A percentile compares a stretch with the other conserved stretches of the same genome.
Conservation (phyloP, 1,140 invertebrate species). For the Heliothis subflexa region DNA sequence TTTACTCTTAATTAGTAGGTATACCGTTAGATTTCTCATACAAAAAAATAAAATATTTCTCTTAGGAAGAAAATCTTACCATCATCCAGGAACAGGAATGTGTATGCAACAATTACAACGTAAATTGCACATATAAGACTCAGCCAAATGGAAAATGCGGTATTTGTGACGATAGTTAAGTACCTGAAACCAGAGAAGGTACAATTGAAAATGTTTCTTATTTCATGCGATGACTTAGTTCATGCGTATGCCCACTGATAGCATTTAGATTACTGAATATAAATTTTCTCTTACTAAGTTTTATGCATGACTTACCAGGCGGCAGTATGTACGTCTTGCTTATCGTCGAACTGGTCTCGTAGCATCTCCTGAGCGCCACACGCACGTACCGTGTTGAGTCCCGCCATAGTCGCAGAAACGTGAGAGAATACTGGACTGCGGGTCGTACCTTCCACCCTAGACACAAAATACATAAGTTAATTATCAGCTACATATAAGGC, state of each 20-base stretch:
- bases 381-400: slow-evolving; percentile 93
- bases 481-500: too few relatives aligned
- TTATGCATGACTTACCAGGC: slow-evolving; percentile 77
- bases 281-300: too few relatives aligned
- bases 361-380: slow-evolving; percentile 90
- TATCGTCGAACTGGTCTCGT: slow-evolving; percentile 90
- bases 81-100: slow-evolving; percentile 89
- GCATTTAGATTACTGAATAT: too few relatives aligned
- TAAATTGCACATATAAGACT: slow-evolving; percentile 91
- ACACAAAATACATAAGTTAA: not conserved
- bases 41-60: not conserved
- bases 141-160: slow-evolving; percentile 93
- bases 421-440: slow-evolving; percentile 93
- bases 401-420: slow-evolving; percentile 90
- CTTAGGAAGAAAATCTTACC: slow-evolving; percentile 68
- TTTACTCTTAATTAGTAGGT: too few relatives aligned
- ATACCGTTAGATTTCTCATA: too few relatives aligned
- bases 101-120: slow-evolving; percentile 90
- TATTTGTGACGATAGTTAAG: slow-evolving; percentile 90
- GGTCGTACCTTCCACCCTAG: slow-evolving; percentile 82
- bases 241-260: too few relatives aligned
- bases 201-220: not conserved
- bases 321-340: slow-evolving; percentile 88
- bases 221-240: too few relatives aligned
- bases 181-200: slow-evolving; percentile 84